These are phyloP conservation scores for Cheilosia vernalis DNA, from an alignment of 2,888 invertebrate genomes.

Conservation along the genomic window DNA sequence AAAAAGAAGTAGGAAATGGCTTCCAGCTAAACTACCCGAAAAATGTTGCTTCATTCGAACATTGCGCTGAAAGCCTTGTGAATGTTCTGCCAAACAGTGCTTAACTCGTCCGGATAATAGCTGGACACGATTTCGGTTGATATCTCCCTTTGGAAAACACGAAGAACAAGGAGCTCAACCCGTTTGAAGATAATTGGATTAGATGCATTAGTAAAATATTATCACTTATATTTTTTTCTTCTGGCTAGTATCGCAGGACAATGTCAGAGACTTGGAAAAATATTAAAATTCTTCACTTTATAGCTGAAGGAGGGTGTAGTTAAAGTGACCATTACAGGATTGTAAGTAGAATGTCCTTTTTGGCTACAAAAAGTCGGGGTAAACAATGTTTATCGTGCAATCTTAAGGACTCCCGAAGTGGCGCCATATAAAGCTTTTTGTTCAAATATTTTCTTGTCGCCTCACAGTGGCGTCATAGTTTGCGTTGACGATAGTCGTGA, in stretches of 20 bases:
- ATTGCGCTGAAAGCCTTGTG: constrained; percentile 23
- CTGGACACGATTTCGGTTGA: constrained; percentile 38
- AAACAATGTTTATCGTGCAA: constrained; percentile 68
- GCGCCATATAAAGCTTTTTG: constrained; percentile 55
- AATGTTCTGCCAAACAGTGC: constrained; percentile 33
- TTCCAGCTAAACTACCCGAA: constrained; percentile 30
- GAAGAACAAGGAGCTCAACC: background rate
- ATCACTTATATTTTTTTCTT: constrained; percentile 29
- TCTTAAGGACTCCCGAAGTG: constrained; percentile 61
- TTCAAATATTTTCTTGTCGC: constrained; percentile 54
- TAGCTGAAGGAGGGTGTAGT: background rate
- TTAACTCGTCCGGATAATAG: constrained; percentile 16
- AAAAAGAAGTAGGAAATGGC: constrained; percentile 39
- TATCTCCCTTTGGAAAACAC: constrained; percentile 10
- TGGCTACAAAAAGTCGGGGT: constrained; percentile 63
- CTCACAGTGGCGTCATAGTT: constrained; percentile 44
- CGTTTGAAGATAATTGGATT: constrained; percentile 42
- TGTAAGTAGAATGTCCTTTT: constrained; percentile 43
- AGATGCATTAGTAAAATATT: constrained; percentile 51
- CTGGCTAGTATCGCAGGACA: background rate
- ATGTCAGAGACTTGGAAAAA: constrained; percentile 11
- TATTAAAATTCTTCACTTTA: constrained; percentile 36
- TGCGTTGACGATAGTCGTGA: constrained; percentile 24
- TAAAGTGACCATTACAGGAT: constrained; percentile 49
- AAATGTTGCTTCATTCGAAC: constrained; percentile 29